These are phyloP conservation scores for Strigamia maritima DNA, from an alignment of 2,888 invertebrate genomes.

Conservation along the genomic window DNA sequence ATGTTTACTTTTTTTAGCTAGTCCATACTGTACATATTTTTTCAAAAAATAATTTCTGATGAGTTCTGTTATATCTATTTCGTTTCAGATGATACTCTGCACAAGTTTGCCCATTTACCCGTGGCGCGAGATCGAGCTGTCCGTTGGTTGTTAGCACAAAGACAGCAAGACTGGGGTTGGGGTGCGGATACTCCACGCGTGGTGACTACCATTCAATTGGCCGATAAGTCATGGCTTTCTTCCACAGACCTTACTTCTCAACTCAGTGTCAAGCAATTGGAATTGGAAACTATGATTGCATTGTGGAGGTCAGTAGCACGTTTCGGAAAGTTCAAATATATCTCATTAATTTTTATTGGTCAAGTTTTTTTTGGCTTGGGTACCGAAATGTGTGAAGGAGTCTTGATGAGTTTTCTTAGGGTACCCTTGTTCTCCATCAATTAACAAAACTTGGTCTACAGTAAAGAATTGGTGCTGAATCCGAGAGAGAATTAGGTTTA, in stretches of 20 bases:
- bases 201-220: constrained; percentile 68
- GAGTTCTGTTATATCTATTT: background rate
- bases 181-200: constrained; percentile 79
- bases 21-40: too few species aligned
- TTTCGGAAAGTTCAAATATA: too few species aligned
- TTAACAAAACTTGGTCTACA: too few species aligned
- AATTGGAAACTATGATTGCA: constrained; percentile 76
- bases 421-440: too few species aligned
- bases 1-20: too few species aligned
- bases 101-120: constrained; percentile 24
- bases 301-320: constrained; percentile 64
- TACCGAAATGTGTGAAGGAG: too few species aligned
- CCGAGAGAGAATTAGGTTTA: too few species aligned
- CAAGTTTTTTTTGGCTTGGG: too few species aligned
- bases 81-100: constrained; percentile 37
- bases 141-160: constrained; percentile 59
- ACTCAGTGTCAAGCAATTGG: constrained; percentile 80
- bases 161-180: constrained; percentile 62
- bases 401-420: too few species aligned
- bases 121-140: constrained; percentile 43
- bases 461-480: too few species aligned
- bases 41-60: too few species aligned
- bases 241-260: constrained; percentile 66
- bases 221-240: constrained; percentile 51
- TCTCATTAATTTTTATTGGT: too few species aligned